Conservation (phyloP, 2,888 invertebrate species). For the Phortica magna region DNA sequence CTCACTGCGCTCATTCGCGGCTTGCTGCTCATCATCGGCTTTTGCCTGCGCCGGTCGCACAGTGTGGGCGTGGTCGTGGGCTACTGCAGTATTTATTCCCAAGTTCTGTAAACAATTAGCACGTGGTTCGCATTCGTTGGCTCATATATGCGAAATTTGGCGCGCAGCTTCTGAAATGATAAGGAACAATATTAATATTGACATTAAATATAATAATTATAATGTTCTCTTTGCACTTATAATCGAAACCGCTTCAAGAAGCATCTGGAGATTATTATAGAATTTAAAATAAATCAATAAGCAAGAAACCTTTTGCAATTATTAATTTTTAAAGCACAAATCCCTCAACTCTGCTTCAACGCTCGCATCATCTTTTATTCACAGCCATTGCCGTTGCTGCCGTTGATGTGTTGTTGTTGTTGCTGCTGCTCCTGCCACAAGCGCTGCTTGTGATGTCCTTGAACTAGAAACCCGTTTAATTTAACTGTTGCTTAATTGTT, state of each 20-base stretch:
- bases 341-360: background rate
- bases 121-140: background rate
- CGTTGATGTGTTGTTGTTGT: slow-evolving; percentile 21
- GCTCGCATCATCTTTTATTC: slow-evolving; percentile 21
- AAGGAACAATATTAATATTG: too few relatives aligned
- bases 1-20: background rate
- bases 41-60: too few relatives aligned
- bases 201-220: too few relatives aligned
- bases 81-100: too few relatives aligned
- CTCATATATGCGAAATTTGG: background rate
- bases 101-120: slow-evolving; percentile 1
- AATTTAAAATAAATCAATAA: too few relatives aligned
- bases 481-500: slow-evolving; percentile 76
- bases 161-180: background rate
- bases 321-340: too few relatives aligned
- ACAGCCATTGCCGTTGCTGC: slow-evolving; percentile 34
- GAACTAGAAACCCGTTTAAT: slow-evolving; percentile 77
- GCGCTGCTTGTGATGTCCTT: slow-evolving; percentile 71
- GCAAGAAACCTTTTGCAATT: too few relatives aligned
- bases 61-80: background rate
- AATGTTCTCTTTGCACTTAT: too few relatives aligned
- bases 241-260: too few relatives aligned
- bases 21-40: background rate
- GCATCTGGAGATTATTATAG: too few relatives aligned
- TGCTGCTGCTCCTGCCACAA: slow-evolving; percentile 33